A percentile compares a stretch with the other conserved stretches of the same genome.
Evolutionary conservation across 2,888 invertebrate species (phyloP).

Genomic region (Harpagoxenus sublaevis): DNA sequence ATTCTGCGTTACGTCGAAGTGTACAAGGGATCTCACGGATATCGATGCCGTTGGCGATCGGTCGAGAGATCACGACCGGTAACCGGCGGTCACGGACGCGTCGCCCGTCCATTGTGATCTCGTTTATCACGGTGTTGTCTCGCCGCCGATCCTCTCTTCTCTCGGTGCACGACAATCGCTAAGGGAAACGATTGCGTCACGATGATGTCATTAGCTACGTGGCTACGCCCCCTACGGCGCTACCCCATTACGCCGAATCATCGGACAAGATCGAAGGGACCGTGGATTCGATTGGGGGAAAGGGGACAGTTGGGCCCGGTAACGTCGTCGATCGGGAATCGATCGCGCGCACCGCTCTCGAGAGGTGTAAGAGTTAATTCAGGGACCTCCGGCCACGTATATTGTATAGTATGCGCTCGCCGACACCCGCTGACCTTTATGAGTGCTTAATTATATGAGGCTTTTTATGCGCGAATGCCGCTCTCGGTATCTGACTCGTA

Average conservation of each 20-base stretch:
- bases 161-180: conserved; percentile 66
- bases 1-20: background rate
- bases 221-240: conserved; percentile 82
- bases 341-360: conserved; percentile 25
- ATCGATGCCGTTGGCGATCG: conserved; percentile 46
- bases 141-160: conserved; percentile 41
- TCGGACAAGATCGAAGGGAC: conserved; percentile 69
- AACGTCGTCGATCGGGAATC: conserved; percentile 41
- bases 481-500: conserved; percentile 44
- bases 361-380: conserved; percentile 74
- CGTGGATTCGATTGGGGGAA: conserved; percentile 5
- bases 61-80: background rate
- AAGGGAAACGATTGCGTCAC: conserved; percentile 84
- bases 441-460: conserved; percentile 71
- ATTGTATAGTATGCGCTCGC: conserved; percentile 38
- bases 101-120: conserved; percentile 70
- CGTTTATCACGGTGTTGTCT: conserved; percentile 76
- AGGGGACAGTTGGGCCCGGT: conserved; percentile 1
- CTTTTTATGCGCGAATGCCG: conserved; percentile 62
- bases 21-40: conserved; percentile 60
- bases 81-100: conserved; percentile 34
- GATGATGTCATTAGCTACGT: conserved; percentile 83
- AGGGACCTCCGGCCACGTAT: conserved; percentile 62
- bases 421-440: conserved; percentile 61
- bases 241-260: conserved; percentile 84